Evolutionary conservation across 2,888 invertebrate genomes (phyloP), one percentile per base, ranked within the genome.

Genomic region (Eupithecia abbreviata): DNA sequence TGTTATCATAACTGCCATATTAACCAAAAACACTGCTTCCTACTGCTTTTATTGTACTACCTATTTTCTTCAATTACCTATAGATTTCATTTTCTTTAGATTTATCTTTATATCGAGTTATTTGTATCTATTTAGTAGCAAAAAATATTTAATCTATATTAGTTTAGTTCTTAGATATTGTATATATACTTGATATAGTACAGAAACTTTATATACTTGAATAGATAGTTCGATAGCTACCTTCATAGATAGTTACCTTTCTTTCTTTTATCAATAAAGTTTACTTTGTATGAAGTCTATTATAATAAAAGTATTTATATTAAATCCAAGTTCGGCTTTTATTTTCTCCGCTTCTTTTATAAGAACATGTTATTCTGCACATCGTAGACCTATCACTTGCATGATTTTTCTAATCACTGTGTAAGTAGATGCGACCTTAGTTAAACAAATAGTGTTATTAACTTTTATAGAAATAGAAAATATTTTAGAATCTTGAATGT

Each of bases 11-110:
- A 85, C 86, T 82, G 88, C 88, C 75, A 85, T 84, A 87, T 86
- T 90, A 90, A 91, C 88, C 84, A 80, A 82, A 83, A 81, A 85
- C 85, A 85, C 85, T 87, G 92, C 92, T 93, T 92, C 79, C 82
- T 90, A 91, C 92, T 88, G 92, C 92, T 91, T 81, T 79, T 79
- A 80, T 88, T 84, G 73, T 79, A 86, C 83, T 79, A 86, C 83
- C 13, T 68, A 68, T 68, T 74, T 71, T 65, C 68, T 73, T 72
- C 68, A 73, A 72, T 65, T 71, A 30, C 30, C 30, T 30, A 47
- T 73, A 72, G 68, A 71, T 42, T 74, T 10, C 30, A 51, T 45
- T 5, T 71, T 58, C 42, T 15, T 41, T 41, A 45, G 18, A 43
- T 55, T 45, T 45, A 73, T 55, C 10, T n/a, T 7, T 4, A 18